Base-by-base conservation (phyloP, 2,113 vertebrate species). In the Oryzias woworae region DNA sequence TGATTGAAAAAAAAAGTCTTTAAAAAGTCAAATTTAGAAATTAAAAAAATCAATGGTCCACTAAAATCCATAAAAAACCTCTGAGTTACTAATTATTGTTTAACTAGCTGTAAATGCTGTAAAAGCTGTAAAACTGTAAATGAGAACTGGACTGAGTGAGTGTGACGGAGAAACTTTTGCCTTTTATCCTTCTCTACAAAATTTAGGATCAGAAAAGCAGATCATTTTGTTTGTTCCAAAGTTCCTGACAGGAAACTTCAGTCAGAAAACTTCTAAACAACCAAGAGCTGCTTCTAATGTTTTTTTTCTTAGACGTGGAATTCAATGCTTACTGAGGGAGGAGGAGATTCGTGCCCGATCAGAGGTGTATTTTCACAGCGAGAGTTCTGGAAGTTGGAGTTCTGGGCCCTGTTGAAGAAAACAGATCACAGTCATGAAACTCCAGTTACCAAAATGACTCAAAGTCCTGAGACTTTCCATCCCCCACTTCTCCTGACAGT, bases 341-440 rank as follows among this genome's bases (percentile, higher is more conserved):
- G 97, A 73, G 97, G 97, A 84, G 97, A 99, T 90, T 99, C 97
- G 66, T 95, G 94, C 82, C 95, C 96, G 65, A 99, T 98, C 92
- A 99, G 93, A 36, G 97, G 97, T 17, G 97, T 98, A 88, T 98
- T 99, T 93, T 99, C 97, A 87, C 96, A 98, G 86, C 97, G 96
- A 28, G 96, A 96, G 73, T 96, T 98, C 92, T 96, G 97, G 90
- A 98, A 98, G 89, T 98, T 98, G 91, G 96, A 92, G 79, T 98
- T 99, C 92, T 99, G 97, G 86, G 94, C 96, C 96, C 96, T 98
- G 90, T 62, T 81, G 72, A 65, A 69, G 41, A 20, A 64, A 75
- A 80, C 56, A 71, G 44, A 45, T 63, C 54, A 80, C 46, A 69
- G 54, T 17, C 20, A 59, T 23, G 15, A 43, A 53, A 54, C 45